Evolutionary conservation across 2,888 invertebrate genomes (phyloP), one percentile per base, ranked within the genome.

Genomic region (Mechanitis messenoides): DNA sequence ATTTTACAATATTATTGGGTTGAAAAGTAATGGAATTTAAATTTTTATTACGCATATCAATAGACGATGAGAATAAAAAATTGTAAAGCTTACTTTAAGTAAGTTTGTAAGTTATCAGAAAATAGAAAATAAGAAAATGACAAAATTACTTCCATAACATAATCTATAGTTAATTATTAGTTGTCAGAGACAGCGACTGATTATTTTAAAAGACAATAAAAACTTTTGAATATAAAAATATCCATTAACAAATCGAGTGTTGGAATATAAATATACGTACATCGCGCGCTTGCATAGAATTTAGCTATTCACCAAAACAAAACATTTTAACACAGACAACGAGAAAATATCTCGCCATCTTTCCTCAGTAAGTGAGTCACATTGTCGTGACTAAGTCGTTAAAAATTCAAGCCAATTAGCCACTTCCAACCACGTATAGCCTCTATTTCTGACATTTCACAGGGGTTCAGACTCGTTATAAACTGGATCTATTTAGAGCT

Each of bases 351-450:
- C 64, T 65, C 65, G 65, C 65, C 65, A 67, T 77, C 75, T 77
- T 78, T 79, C 77, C 80, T 76, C 72, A 75, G 67, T 75, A 73
- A 73, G 75, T 87, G 86, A 87, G 72, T 88, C 87, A 88, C 78
- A 78, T 79, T 74, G 78, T 73, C 76, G 81, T 87, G 88, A 89
- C 85, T 87, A 87, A 89, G 80, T 72, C 76, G 81, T 83, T 79
- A 85, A 87, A 87, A 84, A 86, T 86, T 83, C 80, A 80, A 79
- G 75, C 78, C 83, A 84, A 83, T 85, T 85, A 84, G 78, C 76
- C 78, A 65, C 65, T 65, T 70, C 62, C 59, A 59, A 62, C 68
- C 63, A 67, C 55, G 54, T 61, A 56, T 46, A 55, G 59, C 59
- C 56, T 65, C 58, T 50, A 38, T 60, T 64, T 61, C 55, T 55